These are phyloP conservation scores for Drosophila tani DNA, from an alignment of 1,140 invertebrate genomes.

Conservation along the genomic window DNA sequence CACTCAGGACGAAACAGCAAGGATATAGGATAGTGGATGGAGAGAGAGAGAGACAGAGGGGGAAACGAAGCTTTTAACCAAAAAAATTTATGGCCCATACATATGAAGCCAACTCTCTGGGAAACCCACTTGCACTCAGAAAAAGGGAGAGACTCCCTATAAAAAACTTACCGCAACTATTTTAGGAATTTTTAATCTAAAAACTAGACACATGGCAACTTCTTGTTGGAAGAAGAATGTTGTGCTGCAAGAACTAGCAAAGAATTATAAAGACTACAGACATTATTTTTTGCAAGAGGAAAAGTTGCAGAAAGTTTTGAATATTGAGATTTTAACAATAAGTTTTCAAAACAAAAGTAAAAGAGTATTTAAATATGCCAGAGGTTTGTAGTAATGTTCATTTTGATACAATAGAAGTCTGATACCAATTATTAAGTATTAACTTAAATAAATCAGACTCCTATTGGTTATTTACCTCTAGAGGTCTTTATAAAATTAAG, in stretches of 20 bases:
- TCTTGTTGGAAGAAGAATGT: slow-evolving; percentile 7
- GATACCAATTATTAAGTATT: neutral
- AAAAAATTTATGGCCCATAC: slow-evolving; percentile 78
- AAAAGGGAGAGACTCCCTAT: slow-evolving; percentile 11
- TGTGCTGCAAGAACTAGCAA: neutral
- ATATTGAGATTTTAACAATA: slow-evolving; percentile 19
- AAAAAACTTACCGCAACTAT: slow-evolving; percentile 31
- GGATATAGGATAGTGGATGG: slow-evolving; percentile 3
- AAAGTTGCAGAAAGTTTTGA: slow-evolving; percentile 24
- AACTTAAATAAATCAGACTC: too few species aligned
- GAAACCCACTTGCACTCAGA: slow-evolving; percentile 29
- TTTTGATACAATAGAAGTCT: neutral
- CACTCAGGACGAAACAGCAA: slow-evolving; percentile 4
- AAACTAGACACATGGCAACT: slow-evolving; percentile 23
- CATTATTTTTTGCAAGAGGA: slow-evolving; percentile 1
- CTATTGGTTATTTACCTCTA: too few species aligned
- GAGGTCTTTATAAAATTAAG: too few species aligned
- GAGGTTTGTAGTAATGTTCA: neutral
- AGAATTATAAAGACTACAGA: too few species aligned
- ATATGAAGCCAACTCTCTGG: slow-evolving; percentile 44
- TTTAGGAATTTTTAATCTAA: slow-evolving; percentile 44
- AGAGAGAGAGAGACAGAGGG: neutral
- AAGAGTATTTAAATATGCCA: neutral
- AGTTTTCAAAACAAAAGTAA: neutral
- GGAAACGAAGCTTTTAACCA: slow-evolving; percentile 45